These are phyloP conservation scores for Cichlasoma orientale DNA, from an alignment of 2,797 vertebrate species.

Conservation along the genomic window DNA sequence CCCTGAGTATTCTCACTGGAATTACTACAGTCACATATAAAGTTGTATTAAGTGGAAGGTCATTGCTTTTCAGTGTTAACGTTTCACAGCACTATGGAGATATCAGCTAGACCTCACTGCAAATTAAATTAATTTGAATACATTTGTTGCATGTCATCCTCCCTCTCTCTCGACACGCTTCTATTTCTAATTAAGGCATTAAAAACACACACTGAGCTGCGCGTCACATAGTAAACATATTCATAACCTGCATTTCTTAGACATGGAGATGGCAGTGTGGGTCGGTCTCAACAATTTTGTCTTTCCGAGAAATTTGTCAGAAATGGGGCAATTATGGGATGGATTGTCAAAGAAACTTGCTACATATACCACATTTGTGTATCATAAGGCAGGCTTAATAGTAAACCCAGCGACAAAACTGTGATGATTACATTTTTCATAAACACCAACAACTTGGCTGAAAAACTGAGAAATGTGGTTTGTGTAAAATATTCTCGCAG, in stretches of 20 bases:
- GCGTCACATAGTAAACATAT: neutral
- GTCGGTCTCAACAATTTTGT: neutral
- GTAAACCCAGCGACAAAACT: neutral
- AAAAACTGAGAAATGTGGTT: too few relatives aligned
- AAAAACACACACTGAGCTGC: neutral
- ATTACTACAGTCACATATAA: conserved; percentile 20
- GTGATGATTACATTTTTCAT: too few relatives aligned
- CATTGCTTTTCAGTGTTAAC: conserved; percentile 21
- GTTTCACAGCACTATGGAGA: conserved; percentile 11
- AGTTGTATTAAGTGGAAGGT: conserved; percentile 13
- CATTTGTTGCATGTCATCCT: neutral
- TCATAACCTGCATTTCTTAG: conserved; percentile 1
- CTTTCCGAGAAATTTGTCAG: neutral
- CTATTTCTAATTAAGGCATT: neutral
- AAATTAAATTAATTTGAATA: conserved; percentile 1
- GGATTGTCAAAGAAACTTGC: neutral
- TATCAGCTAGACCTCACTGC: neutral
- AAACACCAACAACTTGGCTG: too few relatives aligned
- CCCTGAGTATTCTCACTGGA: conserved; percentile 50
- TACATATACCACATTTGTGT: neutral
- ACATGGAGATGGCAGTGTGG: neutral
- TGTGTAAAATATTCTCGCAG: neutral
- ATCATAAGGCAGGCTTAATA: neutral
- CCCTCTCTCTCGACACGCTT: neutral
- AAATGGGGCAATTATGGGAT: neutral